A percentile compares a stretch with the other conserved stretches of the same genome.
phyloP scores from a whole-genome alignment of 2,888 invertebrate genomes.

The Platycheirus rosarum region DNA sequence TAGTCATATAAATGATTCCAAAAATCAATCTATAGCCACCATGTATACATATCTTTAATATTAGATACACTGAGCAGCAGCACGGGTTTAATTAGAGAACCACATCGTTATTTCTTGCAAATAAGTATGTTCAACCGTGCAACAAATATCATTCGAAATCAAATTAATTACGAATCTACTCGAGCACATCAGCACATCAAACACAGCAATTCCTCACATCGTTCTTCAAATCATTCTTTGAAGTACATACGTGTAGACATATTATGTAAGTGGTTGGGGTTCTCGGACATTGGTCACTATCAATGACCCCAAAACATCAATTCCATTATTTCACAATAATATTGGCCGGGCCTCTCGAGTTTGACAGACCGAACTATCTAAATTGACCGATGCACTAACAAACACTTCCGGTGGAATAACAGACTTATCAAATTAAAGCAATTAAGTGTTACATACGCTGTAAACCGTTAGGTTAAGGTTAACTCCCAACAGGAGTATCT shows the following conservation, averaged over 20 bases:
- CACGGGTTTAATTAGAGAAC: not conserved
- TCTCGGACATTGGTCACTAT: not conserved
- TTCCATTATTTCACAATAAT: conserved; percentile 52
- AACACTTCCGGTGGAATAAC: conserved; percentile 41
- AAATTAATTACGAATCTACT: conserved; percentile 56
- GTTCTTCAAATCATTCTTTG: conserved; percentile 33
- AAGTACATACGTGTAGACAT: not conserved
- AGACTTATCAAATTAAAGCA: conserved; percentile 64
- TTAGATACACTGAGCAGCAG: not conserved
- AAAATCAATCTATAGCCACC: not conserved
- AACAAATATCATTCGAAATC: conserved; percentile 49
- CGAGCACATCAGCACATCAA: conserved; percentile 18
- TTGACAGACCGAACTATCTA: conserved; percentile 2
- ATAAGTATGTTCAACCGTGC: not conserved
- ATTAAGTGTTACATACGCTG: conserved; percentile 48
- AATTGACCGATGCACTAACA: conserved; percentile 41
- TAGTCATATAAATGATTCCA: not conserved
- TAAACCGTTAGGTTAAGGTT: conserved; percentile 33
- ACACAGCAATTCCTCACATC: conserved; percentile 24
- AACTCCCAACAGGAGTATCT: conserved; percentile 16
- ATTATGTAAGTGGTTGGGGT: not conserved
- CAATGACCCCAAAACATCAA: conserved; percentile 39
- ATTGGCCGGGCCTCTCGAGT: conserved; percentile 21
- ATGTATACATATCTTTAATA: too few relatives aligned
- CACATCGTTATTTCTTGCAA: conserved; percentile 2